Conservation (phyloP, 2,113 vertebrate species). For the Scopus umbretta region DNA sequence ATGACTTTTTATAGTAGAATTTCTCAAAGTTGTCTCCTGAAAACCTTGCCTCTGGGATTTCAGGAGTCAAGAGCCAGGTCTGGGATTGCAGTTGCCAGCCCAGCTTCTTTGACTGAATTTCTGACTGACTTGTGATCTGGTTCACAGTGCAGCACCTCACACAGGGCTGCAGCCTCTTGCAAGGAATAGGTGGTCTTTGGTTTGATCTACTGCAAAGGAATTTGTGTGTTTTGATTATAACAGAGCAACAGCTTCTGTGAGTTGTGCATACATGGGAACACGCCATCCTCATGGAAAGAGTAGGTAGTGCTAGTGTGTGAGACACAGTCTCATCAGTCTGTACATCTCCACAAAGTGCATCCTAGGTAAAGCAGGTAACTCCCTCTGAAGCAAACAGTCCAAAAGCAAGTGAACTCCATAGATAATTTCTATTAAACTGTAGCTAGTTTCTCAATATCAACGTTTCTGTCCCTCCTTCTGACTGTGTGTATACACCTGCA, state of each 20-base stretch:
- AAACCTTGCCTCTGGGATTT: neutral
- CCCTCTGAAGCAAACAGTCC: neutral
- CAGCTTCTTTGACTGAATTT: neutral
- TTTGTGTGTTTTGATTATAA: fast-evolving
- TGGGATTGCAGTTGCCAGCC: neutral
- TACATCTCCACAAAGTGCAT: neutral
- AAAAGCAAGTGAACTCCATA: neutral
- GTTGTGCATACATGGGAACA: fast-evolving
- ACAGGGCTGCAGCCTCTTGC: neutral
- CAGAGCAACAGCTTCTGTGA: neutral
- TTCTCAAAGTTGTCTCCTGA: neutral
- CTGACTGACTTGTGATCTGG: neutral
- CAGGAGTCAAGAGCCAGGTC: neutral
- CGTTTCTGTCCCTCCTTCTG: neutral
- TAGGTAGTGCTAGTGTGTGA: fast-evolving
- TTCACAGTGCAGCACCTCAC: neutral
- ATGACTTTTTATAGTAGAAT: neutral
- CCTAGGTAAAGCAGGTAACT: neutral
- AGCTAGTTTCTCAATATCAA: fast-evolving
- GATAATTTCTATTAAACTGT: neutral
- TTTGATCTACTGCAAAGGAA: neutral
- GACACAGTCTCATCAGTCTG: neutral
- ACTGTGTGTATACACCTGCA: fast-evolving
- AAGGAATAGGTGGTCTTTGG: neutral
- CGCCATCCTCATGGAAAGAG: too few species aligned